phyloP scores from a whole-genome alignment of 2,888 invertebrate species.

The Lycia hirtaria region DNA sequence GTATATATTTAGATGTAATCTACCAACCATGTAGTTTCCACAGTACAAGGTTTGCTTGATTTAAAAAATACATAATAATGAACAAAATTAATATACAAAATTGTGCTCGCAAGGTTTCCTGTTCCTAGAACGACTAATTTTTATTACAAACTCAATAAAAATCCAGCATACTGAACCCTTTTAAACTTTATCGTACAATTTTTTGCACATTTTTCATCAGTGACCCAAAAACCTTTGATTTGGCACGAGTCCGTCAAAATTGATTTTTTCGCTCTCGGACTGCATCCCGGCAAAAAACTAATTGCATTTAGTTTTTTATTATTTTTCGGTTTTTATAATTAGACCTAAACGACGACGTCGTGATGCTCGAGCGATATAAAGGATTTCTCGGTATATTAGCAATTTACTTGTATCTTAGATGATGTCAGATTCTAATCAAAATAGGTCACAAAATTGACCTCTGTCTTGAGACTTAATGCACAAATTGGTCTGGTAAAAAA shows the following conservation, averaged over 20 bases:
- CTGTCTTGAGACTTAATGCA: conserved; percentile 28
- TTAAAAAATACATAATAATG: too few relatives aligned
- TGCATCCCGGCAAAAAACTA: conserved; percentile 67
- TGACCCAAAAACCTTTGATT: conserved; percentile 46
- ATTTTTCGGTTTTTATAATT: conserved; percentile 66
- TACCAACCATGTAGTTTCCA: too few relatives aligned
- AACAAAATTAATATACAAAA: too few relatives aligned
- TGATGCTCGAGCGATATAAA: conserved; percentile 52
- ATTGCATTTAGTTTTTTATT: conserved; percentile 59
- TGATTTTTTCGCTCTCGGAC: conserved; percentile 67
- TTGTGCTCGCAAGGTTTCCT: not conserved
- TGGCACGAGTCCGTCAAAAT: conserved; percentile 71
- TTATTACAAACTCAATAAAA: not conserved
- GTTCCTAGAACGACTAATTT: not conserved
- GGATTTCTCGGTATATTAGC: conserved; percentile 63
- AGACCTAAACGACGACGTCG: conserved; percentile 59
- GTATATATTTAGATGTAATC: too few relatives aligned
- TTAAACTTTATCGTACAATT: conserved; percentile 3
- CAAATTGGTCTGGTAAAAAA: conserved; percentile 29
- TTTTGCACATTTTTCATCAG: conserved; percentile 29
- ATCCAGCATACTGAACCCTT: conserved; percentile 28
- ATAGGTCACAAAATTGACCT: conserved; percentile 40
- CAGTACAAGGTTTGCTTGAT: too few relatives aligned
- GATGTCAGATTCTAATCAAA: conserved; percentile 63
- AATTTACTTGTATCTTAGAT: conserved; percentile 65